phyloP scores from a whole-genome alignment of 2,113 vertebrate genomes.

The Gadus chalcogrammus region DNA sequence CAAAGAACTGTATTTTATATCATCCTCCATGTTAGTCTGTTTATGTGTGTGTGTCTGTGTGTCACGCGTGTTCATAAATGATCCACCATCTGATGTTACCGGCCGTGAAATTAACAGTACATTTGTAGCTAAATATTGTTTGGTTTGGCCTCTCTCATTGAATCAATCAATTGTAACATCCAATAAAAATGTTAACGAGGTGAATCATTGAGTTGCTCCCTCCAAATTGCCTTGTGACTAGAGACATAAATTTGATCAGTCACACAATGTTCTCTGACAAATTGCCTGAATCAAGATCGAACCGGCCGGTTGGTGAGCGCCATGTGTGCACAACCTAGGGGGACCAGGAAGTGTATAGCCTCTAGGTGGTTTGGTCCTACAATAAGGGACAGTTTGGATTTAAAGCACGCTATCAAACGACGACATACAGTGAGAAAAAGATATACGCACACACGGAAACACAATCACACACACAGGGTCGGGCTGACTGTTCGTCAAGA shows the following conservation, averaged over 20 bases:
- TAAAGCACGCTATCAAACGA: no score
- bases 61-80: no score
- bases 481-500: not conserved
- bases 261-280: constrained; percentile 44
- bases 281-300: constrained; percentile 15
- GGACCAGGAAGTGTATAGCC: no score
- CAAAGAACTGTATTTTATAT: no score
- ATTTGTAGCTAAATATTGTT: not conserved
- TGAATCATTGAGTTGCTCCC: constrained; percentile 37
- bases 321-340: no score
- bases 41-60: not conserved
- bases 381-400: no score
- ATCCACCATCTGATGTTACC: no score
- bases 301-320: no score
- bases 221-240: constrained; percentile 37
- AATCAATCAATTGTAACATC: constrained; percentile 38
- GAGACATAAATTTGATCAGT: constrained; percentile 45
- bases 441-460: not conserved
- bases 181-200: constrained; percentile 55
- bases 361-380: no score
- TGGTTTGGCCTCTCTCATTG: constrained; percentile 21
- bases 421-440: no score
- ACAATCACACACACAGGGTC: not conserved
- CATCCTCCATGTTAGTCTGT: no score
- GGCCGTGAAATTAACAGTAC: no score